Evolutionary conservation across 2,797 vertebrate genomes (phyloP).

Genomic region (Arremon brunneinucha): DNA sequence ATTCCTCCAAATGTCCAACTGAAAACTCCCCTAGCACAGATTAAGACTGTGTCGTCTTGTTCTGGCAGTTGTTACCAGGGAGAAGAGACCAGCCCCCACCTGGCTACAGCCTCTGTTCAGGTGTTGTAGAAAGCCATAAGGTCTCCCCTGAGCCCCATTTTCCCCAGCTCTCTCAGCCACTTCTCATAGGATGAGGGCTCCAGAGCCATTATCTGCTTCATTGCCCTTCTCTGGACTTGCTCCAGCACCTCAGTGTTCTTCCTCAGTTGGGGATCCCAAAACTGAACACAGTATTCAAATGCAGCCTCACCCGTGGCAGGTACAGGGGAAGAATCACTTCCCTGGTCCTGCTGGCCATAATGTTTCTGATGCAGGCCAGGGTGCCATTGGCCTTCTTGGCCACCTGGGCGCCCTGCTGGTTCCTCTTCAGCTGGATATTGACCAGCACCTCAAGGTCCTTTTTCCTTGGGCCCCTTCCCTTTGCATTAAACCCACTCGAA

Average conservation of each 20-base stretch:
- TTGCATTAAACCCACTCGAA: not conserved
- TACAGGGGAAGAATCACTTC: not conserved
- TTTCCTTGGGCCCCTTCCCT: not conserved
- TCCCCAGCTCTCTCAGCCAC: not conserved
- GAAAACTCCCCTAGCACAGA: not conserved
- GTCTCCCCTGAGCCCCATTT: not conserved
- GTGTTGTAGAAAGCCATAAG: not conserved
- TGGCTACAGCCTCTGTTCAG: not conserved
- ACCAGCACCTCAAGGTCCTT: not conserved
- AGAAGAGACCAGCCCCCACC: not conserved
- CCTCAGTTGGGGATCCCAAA: not conserved
- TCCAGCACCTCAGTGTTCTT: not conserved
- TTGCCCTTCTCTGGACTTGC: not conserved
- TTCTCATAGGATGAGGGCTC: not conserved
- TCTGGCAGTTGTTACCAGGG: not conserved
- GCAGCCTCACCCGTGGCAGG: rapidly evolving
- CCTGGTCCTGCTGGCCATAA: not conserved
- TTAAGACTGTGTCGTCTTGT: not conserved
- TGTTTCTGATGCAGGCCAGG: not conserved
- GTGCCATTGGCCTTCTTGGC: not conserved
- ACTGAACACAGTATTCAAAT: not conserved
- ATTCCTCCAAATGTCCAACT: not conserved
- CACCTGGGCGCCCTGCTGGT: not conserved
- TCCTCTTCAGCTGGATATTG: not conserved
- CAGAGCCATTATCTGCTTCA: not conserved